phyloP scores from a whole-genome alignment of 2,113 vertebrate genomes.

The Equus quagga region DNA sequence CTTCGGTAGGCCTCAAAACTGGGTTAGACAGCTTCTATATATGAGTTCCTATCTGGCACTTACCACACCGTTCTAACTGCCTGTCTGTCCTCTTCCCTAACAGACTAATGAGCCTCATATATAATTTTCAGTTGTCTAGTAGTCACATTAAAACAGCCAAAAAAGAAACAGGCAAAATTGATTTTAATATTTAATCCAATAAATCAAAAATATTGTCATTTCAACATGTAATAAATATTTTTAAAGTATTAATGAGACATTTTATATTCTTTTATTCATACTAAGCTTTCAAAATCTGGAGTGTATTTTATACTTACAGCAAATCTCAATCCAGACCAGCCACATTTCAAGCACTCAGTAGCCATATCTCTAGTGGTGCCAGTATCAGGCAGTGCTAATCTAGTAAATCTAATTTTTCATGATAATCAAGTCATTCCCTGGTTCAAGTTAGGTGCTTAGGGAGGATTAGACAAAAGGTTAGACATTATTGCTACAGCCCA shows the following conservation, averaged over 20 bases:
- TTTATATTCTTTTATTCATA: neutral
- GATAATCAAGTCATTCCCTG: neutral
- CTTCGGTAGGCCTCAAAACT: neutral
- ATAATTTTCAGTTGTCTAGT: neutral
- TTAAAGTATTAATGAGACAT: neutral
- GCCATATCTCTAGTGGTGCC: neutral
- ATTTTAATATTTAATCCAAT: neutral
- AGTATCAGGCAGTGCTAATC: neutral
- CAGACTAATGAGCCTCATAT: neutral
- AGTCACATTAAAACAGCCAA: neutral
- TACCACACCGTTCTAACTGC: neutral
- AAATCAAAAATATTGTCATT: neutral
- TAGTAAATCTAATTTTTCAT: neutral
- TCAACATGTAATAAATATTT: neutral
- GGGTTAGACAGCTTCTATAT: neutral
- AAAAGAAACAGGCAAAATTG: neutral
- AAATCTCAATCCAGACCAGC: neutral
- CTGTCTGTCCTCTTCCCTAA: neutral
- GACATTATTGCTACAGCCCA: neutral
- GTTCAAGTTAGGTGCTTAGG: neutral
- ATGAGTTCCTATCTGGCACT: neutral
- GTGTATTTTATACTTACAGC: neutral
- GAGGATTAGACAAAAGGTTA: neutral
- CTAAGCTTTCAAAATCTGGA: neutral
- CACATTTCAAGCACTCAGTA: neutral